Base-by-base conservation (phyloP, 1,140 invertebrate species). In the Hormaphis cornu region DNA sequence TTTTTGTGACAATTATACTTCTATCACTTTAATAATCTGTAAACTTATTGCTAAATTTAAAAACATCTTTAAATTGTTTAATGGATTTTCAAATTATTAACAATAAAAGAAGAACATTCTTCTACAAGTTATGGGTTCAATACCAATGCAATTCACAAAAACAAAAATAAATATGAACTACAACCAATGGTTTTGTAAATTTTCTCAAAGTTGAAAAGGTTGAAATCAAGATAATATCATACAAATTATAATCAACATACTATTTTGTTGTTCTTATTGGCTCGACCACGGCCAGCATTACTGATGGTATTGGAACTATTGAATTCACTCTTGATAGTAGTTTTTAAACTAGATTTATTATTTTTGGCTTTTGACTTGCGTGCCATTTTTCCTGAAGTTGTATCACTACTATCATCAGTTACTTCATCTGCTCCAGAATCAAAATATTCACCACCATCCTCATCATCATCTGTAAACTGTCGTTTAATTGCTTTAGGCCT, bases 311-410 rank as follows among this genome's bases (percentile, higher is more conserved):
- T 18, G 1, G 18, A 14, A 18, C 33, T 54, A 12, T 54, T 54
- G 9, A 33, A 35, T 54, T 54, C 52, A 22, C 33, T 71, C 24
- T 71, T 56, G 24, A 3, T 20, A 8, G 2, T n/a, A 12, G 12
- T 71, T 28, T 22, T 53, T 30, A 46, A 53, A 54, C n/a, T 40
- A 9, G 30, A 14, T 18, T 40, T 30, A 6, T 35, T 89, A 82
- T 87, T 86, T 74, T 88, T 89, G 63, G 86, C 83, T 44, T 84
- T 81, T 33, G 82, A 80, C 33, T 80, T 78, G 33, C 77, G 74
- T 69, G 79, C 76, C 74, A 75, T 73, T 71, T 74, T 72, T 56
- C 40, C 70, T 26, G 53, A 26, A n/a, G 48, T 16, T 28, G 63
- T 56, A 20, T 37, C 61, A 28, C 42, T 48, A 14, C 63, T 33